Evolutionary conservation across 1,140 invertebrate species (phyloP).

Genomic region (Drosophila fuyamai): DNA sequence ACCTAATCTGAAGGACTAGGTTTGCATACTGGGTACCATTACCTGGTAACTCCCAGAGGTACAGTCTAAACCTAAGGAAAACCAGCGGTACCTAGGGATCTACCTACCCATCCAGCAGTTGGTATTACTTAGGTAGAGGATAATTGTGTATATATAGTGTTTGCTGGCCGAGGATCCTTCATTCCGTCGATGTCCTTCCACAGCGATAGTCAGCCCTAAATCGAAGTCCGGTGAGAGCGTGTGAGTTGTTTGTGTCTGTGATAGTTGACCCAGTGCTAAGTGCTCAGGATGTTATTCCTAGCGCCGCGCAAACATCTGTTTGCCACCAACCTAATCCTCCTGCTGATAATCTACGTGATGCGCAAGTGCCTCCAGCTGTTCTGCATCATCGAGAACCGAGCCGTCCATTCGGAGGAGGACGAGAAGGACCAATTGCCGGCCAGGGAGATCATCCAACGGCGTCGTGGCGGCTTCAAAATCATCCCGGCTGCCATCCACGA

Average conservation of each 20-base stretch:
- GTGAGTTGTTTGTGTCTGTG: constrained; percentile 55
- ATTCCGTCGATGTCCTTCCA: constrained; percentile 57
- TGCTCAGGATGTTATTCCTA: constrained; percentile 65
- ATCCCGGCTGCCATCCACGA: constrained; percentile 71
- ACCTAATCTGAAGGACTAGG: constrained; percentile 66
- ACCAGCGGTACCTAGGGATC: constrained; percentile 9
- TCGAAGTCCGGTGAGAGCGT: constrained; percentile 13
- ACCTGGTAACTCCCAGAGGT: constrained; percentile 15
- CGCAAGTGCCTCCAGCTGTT: constrained; percentile 74
- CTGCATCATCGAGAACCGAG: constrained; percentile 75
- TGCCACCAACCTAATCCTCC: constrained; percentile 72
- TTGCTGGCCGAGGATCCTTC: constrained; percentile 24
- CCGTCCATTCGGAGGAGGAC: constrained; percentile 26
- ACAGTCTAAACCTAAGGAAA: constrained; percentile 27
- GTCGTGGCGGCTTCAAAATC: constrained; percentile 58
- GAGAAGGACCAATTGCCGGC: constrained; percentile 15
- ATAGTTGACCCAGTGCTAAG: constrained; percentile 60
- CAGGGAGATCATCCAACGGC: constrained; percentile 21
- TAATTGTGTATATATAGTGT: constrained; percentile 37
- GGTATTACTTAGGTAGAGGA: not conserved
- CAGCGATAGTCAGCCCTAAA: constrained; percentile 35
- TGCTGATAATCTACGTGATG: constrained; percentile 73
- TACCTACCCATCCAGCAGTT: constrained; percentile 42
- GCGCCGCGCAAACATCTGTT: constrained; percentile 77
- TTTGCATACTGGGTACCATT: constrained; percentile 20